A percentile compares a stretch with the other conserved stretches of the same genome.
These are phyloP conservation scores for Caradrina kadenii DNA, from an alignment of 2,888 invertebrate genomes.

Conservation along the genomic window DNA sequence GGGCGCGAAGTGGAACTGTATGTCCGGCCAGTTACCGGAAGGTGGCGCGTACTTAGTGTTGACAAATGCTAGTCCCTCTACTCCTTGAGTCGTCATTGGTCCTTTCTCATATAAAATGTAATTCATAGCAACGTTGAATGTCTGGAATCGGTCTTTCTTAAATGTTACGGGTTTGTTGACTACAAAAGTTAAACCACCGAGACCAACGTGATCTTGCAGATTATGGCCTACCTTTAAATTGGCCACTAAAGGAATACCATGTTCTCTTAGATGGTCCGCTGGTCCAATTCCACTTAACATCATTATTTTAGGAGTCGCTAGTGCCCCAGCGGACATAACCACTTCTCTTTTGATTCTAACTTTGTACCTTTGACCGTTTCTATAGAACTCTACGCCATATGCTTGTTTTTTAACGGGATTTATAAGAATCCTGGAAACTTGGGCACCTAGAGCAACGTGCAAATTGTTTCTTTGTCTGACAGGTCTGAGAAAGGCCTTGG, in stretches of 20 bases:
- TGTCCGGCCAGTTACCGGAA: slow-evolving; percentile 94
- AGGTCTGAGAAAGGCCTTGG: slow-evolving; percentile 96
- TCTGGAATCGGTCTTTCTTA: slow-evolving; percentile 94
- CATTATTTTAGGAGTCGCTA: slow-evolving; percentile 96
- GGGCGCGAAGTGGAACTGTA: slow-evolving; percentile 96
- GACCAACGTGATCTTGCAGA: slow-evolving; percentile 96
- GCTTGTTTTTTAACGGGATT: slow-evolving; percentile 93
- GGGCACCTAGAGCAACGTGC: slow-evolving; percentile 94
- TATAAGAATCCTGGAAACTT: slow-evolving; percentile 93
- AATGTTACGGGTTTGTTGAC: slow-evolving; percentile 95
- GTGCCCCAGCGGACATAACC: slow-evolving; percentile 96
- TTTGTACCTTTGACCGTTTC: slow-evolving; percentile 91
- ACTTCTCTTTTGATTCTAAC: slow-evolving; percentile 95
- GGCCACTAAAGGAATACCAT: slow-evolving; percentile 93
- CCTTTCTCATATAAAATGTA: slow-evolving; percentile 95
- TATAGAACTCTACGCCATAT: slow-evolving; percentile 93
- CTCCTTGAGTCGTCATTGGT: slow-evolving; percentile 95
- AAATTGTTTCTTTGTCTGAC: slow-evolving; percentile 94
- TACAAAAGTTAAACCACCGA: slow-evolving; percentile 96
- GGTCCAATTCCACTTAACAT: slow-evolving; percentile 98
- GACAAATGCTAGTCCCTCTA: slow-evolving; percentile 96
- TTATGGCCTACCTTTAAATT: slow-evolving; percentile 95
- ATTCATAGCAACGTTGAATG: slow-evolving; percentile 94
- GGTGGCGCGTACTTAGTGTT: slow-evolving; percentile 96
- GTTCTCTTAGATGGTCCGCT: slow-evolving; percentile 93